A percentile compares a stretch with the other conserved stretches of the same genome.
Evolutionary conservation across 2,113 vertebrate genomes (phyloP).

Genomic region (Lasiurus borealis): DNA sequence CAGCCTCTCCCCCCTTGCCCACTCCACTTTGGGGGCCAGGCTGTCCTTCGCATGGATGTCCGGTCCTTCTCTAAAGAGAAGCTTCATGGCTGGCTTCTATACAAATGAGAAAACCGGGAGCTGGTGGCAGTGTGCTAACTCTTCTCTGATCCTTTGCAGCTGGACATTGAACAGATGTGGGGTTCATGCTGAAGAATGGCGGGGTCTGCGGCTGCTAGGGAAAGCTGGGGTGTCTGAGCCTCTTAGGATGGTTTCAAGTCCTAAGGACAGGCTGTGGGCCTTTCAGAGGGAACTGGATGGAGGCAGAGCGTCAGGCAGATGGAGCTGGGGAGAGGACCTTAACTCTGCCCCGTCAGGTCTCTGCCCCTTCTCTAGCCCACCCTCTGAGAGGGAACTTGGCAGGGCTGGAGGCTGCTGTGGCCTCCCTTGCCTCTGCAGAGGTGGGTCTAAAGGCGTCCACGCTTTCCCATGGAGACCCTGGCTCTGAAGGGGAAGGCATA

Average conservation of each 20-base stretch:
- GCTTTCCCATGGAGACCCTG: background rate
- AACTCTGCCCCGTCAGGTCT: background rate
- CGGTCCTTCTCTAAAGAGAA: background rate
- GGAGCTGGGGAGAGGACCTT: background rate
- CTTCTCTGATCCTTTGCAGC: background rate
- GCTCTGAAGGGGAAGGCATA: background rate
- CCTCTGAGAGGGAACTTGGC: background rate
- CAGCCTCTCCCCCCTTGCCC: background rate
- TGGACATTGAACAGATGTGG: background rate
- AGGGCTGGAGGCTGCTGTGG: background rate
- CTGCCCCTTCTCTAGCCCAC: background rate
- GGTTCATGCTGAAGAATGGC: background rate
- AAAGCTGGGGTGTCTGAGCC: background rate
- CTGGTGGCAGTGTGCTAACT: background rate
- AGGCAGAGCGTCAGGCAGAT: background rate
- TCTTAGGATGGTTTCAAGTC: background rate
- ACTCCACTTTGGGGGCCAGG: background rate
- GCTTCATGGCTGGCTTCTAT: background rate
- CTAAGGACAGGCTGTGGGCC: background rate
- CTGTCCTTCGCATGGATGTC: background rate
- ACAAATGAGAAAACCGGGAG: background rate
- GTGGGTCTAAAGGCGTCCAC: background rate
- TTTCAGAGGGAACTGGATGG: background rate
- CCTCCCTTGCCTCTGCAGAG: background rate
- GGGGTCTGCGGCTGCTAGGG: background rate